A percentile compares a stretch with the other conserved stretches of the same genome.
These are phyloP conservation scores for Aromia moschata DNA, from an alignment of 2,888 invertebrate species.

Conservation along the genomic window DNA sequence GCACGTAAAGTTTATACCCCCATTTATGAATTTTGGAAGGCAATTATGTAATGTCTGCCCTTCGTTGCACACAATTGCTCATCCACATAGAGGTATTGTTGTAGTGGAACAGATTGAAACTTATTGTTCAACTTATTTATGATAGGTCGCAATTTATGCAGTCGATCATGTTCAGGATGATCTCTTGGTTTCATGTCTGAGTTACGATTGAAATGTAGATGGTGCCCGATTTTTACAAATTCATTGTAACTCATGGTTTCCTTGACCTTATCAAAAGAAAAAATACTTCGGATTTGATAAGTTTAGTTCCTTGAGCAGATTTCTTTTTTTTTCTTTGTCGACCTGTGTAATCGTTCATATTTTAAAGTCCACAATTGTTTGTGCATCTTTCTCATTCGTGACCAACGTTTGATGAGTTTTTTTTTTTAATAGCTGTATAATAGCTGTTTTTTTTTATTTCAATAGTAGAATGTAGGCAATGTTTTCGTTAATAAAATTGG, in stretches of 20 bases:
- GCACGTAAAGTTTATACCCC: constrained; percentile 49
- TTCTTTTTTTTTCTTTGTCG: too few species aligned
- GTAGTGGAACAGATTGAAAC: constrained; percentile 49
- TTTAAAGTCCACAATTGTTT: too few species aligned
- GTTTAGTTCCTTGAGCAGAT: too few species aligned
- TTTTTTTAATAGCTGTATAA: too few species aligned
- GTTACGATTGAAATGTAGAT: constrained; percentile 54
- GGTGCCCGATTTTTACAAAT: constrained; percentile 27
- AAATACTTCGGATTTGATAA: too few species aligned
- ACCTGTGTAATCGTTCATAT: too few species aligned
- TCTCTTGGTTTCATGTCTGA: constrained; percentile 17
- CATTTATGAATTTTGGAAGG: constrained; percentile 53
- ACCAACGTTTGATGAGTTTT: too few species aligned
- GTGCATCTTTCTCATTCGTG: too few species aligned
- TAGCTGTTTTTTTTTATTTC: too few species aligned
- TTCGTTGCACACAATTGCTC: constrained; percentile 53
- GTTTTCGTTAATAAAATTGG: too few species aligned
- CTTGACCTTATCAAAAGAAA: neutral
- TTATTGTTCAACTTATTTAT: constrained; percentile 43
- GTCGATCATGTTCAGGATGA: constrained; percentile 32
- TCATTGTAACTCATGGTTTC: constrained; percentile 14
- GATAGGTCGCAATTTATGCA: constrained; percentile 39
- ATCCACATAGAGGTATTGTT: constrained; percentile 49
- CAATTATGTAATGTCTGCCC: constrained; percentile 46
- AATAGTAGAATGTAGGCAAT: too few species aligned